A percentile compares a stretch with the other conserved stretches of the same genome.
Conservation (phyloP, 2,113 vertebrate genomes). For the Petrocephalus zakoni region DNA sequence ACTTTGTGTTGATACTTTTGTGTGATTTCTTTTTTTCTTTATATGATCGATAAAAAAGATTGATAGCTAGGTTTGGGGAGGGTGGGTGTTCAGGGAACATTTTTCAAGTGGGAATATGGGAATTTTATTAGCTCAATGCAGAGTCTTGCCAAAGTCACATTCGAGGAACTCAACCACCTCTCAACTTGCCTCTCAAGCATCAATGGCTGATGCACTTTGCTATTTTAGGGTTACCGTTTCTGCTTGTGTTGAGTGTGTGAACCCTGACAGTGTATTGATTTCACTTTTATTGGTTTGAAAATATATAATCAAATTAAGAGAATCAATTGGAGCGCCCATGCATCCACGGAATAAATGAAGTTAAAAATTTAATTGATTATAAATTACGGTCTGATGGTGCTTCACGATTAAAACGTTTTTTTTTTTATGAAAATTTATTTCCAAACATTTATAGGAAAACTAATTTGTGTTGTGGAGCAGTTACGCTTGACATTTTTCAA, state of each 20-base stretch:
- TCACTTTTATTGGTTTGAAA: conserved; percentile 70
- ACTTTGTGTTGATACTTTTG: conserved; percentile 58
- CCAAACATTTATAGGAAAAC: conserved; percentile 35
- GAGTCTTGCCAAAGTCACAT: conserved; percentile 19
- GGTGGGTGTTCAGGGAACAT: conserved; percentile 35
- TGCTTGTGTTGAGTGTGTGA: background rate
- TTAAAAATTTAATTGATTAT: conserved; percentile 56
- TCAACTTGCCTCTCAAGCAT: conserved; percentile 22
- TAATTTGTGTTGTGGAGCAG: conserved; percentile 49
- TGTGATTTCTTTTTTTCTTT: conserved; percentile 50
- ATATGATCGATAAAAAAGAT: conserved; percentile 64
- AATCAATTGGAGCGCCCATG: conserved; percentile 66
- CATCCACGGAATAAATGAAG: conserved; percentile 57
- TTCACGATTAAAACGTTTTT: conserved; percentile 41
- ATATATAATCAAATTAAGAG: conserved; percentile 71
- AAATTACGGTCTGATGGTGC: conserved; percentile 59
- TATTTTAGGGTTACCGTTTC: background rate
- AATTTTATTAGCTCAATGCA: conserved; percentile 36
- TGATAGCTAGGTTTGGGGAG: conserved; percentile 45
- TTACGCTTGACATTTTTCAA: background rate
- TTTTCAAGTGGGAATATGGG: conserved; percentile 44
- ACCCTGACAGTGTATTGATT: conserved; percentile 58
- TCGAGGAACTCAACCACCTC: conserved; percentile 29
- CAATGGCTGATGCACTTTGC: background rate
- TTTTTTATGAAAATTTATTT: conserved; percentile 48